A percentile compares a stretch with the other conserved stretches of the same genome.
These are phyloP conservation scores for Naja naja DNA, from an alignment of 2,113 vertebrate species.

Conservation along the genomic window DNA sequence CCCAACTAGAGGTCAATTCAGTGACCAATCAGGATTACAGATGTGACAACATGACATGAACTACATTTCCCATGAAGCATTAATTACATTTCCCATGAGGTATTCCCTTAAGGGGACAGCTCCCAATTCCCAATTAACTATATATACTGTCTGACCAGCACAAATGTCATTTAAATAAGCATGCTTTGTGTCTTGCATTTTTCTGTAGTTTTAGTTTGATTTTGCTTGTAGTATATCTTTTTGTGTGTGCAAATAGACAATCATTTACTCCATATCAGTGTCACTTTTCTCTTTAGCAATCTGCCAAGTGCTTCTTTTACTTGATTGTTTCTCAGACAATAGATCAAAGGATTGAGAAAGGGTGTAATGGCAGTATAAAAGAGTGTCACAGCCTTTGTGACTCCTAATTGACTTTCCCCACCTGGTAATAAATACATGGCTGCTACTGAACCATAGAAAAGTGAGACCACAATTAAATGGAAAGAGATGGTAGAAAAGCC, in stretches of 20 bases:
- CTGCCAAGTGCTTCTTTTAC: background rate
- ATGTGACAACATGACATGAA: too few relatives aligned
- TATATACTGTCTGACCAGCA: too few relatives aligned
- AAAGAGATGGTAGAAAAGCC: background rate
- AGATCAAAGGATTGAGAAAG: background rate
- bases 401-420: background rate
- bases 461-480: background rate
- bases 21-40: too few relatives aligned
- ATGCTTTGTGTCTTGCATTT: background rate
- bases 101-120: too few relatives aligned
- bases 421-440: background rate
- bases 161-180: background rate
- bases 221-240: background rate
- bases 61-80: too few relatives aligned
- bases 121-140: too few relatives aligned
- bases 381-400: background rate
- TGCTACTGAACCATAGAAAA: background rate
- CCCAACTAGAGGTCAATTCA: too few relatives aligned
- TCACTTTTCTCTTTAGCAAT: background rate
- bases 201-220: background rate
- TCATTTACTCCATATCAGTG: background rate
- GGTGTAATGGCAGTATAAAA: background rate
- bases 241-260: background rate
- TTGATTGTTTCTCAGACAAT: background rate
- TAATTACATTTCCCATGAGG: too few relatives aligned